phyloP scores from a whole-genome alignment of 2,113 vertebrate genomes.

The Istiophorus platypterus region DNA sequence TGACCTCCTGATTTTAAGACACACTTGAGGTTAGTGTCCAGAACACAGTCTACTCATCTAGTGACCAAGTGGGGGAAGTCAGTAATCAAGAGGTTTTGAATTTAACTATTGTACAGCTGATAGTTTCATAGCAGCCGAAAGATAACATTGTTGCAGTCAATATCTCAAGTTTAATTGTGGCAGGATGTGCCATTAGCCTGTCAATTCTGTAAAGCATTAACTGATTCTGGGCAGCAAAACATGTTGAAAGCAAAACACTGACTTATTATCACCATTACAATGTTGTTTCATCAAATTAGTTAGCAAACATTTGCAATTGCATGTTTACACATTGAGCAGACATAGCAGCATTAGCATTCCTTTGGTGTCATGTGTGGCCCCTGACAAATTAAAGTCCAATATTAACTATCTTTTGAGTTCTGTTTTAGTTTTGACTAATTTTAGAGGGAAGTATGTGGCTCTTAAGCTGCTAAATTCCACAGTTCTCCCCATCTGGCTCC shows the following conservation, averaged over 20 bases:
- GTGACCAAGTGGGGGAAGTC: neutral
- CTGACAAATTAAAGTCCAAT: too few species aligned
- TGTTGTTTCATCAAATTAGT: neutral
- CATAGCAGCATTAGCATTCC: neutral
- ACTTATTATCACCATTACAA: neutral
- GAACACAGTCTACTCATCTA: neutral
- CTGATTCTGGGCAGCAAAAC: neutral
- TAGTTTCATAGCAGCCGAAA: neutral
- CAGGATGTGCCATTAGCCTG: neutral
- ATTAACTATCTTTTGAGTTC: too few species aligned
- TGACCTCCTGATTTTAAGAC: conserved; percentile 13
- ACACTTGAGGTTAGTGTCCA: neutral
- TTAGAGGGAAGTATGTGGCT: too few species aligned
- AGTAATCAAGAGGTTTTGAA: neutral
- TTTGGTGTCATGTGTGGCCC: neutral
- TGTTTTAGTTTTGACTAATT: neutral
- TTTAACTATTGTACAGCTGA: neutral
- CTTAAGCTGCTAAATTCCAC: neutral
- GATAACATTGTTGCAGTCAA: neutral
- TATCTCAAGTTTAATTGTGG: neutral
- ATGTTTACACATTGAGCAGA: neutral
- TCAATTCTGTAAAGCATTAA: neutral
- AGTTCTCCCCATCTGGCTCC: neutral
- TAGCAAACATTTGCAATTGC: neutral
- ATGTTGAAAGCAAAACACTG: neutral